A percentile compares a stretch with the other conserved stretches of the same genome.
Conservation (phyloP, 2,113 vertebrate species). For the Chloroceryle aenea region DNA sequence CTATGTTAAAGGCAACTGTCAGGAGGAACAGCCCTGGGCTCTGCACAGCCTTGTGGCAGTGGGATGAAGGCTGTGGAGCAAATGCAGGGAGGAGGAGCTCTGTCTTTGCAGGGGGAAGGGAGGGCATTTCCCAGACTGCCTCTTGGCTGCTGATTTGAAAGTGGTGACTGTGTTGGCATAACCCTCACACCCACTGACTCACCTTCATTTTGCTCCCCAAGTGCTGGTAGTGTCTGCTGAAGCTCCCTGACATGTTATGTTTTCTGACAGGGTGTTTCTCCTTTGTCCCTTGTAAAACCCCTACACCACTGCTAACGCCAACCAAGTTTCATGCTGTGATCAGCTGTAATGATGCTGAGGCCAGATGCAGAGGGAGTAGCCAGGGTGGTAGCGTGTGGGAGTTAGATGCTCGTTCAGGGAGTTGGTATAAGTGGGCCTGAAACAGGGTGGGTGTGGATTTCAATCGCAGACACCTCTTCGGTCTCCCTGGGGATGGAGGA, state of each 20-base stretch:
- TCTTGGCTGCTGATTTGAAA: neutral
- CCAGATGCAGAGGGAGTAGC: neutral
- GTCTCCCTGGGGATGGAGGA: neutral
- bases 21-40: neutral
- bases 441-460: accelerated
- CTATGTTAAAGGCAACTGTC: accelerated
- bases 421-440: neutral
- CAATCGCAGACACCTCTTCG: accelerated
- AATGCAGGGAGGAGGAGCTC: neutral
- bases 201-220: neutral
- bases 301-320: accelerated
- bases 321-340: neutral
- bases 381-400: accelerated
- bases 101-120: neutral
- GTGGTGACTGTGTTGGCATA: neutral
- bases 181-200: accelerated
- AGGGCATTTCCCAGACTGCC: neutral
- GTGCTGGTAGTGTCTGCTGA: accelerated
- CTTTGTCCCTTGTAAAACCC: neutral
- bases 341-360: neutral
- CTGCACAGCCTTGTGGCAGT: accelerated
- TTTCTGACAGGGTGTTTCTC: neutral
- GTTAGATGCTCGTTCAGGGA: neutral
- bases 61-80: accelerated
- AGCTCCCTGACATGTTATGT: neutral